phyloP scores from a whole-genome alignment of 92 coral and sea anemone genomes.

The Blastomussa wellsi region DNA sequence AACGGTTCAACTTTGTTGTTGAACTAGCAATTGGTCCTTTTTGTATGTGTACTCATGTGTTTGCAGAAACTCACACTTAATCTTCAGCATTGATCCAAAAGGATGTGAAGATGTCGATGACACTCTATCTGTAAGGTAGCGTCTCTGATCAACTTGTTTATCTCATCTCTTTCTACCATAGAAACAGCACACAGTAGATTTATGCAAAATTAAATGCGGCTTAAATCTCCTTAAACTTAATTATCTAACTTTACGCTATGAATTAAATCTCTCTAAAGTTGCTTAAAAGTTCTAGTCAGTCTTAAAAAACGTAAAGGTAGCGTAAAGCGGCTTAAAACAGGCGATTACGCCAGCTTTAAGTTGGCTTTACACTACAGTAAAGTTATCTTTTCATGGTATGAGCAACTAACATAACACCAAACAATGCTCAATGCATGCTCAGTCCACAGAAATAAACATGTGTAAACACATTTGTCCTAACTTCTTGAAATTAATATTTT shows the following conservation, averaged over 20 bases:
- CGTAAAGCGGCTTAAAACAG: no score
- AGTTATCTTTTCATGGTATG: no score
- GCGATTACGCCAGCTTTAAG: no score
- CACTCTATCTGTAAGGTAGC: constrained; percentile 81
- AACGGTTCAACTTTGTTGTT: not conserved
- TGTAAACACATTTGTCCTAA: not conserved
- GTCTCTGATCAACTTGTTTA: not conserved
- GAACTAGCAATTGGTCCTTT: not conserved
- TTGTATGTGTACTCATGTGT: not conserved
- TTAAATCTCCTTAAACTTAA: no score
- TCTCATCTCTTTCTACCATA: not conserved
- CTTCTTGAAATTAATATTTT: not conserved
- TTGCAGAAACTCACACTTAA: constrained; percentile 73
- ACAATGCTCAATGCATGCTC: not conserved
- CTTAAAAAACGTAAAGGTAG: no score
- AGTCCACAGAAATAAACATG: not conserved
- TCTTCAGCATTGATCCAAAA: constrained; percentile 93
- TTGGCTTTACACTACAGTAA: no score
- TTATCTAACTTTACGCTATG: no score
- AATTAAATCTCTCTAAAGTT: no score
- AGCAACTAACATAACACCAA: not conserved
- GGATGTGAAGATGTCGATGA: constrained; percentile 98
- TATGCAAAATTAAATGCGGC: no score
- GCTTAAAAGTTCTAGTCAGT: no score
- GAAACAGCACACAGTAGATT: not conserved